Evolutionary conservation across 30 jellyfish, hydroid and myxozoan species (phyloP).

Genomic region (Sanderia malayensis): DNA sequence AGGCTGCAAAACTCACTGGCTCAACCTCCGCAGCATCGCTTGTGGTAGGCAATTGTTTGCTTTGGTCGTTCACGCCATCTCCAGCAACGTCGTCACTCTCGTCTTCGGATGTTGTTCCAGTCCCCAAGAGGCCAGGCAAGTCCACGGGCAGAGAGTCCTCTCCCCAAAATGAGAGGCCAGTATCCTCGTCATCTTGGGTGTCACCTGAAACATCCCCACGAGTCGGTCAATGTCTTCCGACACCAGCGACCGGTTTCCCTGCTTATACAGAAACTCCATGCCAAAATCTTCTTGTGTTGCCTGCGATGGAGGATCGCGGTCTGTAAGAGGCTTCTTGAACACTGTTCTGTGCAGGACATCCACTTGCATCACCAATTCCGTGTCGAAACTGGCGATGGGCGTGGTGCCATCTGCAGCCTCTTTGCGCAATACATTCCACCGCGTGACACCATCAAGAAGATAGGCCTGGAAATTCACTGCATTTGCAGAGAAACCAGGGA

Average conservation of each 20-base stretch:
- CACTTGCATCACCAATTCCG: background rate
- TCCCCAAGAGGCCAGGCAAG: too few species aligned
- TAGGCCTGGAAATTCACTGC: conserved; percentile 18
- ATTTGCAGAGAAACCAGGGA: conserved; percentile 30
- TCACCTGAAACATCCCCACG: background rate
- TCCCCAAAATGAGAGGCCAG: too few species aligned
- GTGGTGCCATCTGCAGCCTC: conserved; percentile 8
- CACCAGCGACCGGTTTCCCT: background rate
- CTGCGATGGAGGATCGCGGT: background rate
- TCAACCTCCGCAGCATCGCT: conserved; percentile 1
- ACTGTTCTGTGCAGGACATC: background rate
- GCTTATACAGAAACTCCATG: conserved; percentile 27
- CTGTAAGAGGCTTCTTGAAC: background rate
- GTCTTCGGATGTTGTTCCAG: too few species aligned
- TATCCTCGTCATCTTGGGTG: too few species aligned
- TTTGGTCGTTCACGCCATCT: too few species aligned
- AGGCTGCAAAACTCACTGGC: conserved; percentile 6
- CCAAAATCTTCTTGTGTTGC: conserved; percentile 22
- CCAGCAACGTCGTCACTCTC: too few species aligned
- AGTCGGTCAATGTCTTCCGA: background rate
- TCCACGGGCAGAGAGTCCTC: too few species aligned
- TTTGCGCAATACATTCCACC: conserved; percentile 10
- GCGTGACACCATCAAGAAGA: conserved; percentile 24
- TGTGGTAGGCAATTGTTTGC: too few species aligned
- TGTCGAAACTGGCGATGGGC: background rate